Percentiles rank a stretch among this genome's conserved stretches.
phyloP scores from a whole-genome alignment of 2,113 vertebrate species.

The Peucedramus taeniatus region DNA sequence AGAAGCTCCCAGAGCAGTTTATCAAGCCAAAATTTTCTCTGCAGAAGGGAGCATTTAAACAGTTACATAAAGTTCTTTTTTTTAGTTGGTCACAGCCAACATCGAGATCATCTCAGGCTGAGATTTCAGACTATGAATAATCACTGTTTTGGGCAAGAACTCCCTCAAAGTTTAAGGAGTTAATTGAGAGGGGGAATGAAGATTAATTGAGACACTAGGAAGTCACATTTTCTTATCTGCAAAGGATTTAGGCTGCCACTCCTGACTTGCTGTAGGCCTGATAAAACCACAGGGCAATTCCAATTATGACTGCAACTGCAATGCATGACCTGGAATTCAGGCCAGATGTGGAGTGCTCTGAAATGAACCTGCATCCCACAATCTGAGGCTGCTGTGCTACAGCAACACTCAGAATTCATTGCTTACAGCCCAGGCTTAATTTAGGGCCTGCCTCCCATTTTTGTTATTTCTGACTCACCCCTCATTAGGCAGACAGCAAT shows the following conservation, averaged over 20 bases:
- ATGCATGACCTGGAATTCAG: not conserved
- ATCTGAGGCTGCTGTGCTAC: not conserved
- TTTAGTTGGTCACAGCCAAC: not conserved
- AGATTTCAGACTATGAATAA: not conserved
- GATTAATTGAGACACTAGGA: slow-evolving; percentile 8
- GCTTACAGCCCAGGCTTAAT: not conserved
- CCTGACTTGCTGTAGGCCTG: not conserved
- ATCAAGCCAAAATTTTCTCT: not conserved
- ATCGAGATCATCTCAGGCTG: not conserved
- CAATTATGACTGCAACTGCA: not conserved
- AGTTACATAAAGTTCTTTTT: not conserved
- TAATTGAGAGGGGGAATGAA: not conserved
- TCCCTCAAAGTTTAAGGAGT: not conserved
- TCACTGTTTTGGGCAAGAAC: not conserved
- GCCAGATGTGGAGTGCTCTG: not conserved
- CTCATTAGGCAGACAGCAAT: not conserved
- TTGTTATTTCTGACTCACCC: slow-evolving; percentile 7
- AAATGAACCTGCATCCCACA: not conserved
- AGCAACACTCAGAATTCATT: not conserved
- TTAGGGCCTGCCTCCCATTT: not conserved
- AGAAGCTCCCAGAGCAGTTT: not conserved
- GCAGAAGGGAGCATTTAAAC: not conserved
- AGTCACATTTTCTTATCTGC: slow-evolving; percentile 35
- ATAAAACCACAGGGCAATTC: not conserved
- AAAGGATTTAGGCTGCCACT: slow-evolving; percentile 12